phyloP scores from a whole-genome alignment of 2,113 vertebrate genomes.

The Grammomys surdaster region DNA sequence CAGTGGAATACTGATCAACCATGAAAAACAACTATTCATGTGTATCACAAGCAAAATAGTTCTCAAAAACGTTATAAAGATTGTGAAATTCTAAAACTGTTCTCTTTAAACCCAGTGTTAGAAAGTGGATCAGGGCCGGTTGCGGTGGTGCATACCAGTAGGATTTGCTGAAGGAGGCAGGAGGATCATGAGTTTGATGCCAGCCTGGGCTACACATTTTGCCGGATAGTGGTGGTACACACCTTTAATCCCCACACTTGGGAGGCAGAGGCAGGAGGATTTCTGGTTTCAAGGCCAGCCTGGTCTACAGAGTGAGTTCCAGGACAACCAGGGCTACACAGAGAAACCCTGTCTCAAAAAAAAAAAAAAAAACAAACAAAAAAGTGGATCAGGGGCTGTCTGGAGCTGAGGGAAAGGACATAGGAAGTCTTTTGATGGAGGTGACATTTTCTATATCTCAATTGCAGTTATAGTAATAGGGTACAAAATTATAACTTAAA shows the following conservation, averaged over 20 bases:
- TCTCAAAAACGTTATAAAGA: background rate
- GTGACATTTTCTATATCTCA: background rate
- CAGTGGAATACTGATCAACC: background rate
- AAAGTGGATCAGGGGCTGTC: background rate
- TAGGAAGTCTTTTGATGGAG: background rate
- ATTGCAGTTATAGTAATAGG: background rate
- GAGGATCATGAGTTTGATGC: too few relatives aligned
- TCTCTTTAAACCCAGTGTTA: background rate
- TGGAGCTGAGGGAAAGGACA: background rate
- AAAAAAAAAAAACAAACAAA: too few relatives aligned
- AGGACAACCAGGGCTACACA: too few relatives aligned
- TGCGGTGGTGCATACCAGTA: too few relatives aligned
- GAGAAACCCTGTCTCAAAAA: too few relatives aligned
- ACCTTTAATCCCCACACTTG: too few relatives aligned
- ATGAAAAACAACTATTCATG: background rate
- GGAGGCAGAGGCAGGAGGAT: too few relatives aligned
- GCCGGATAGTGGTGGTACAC: too few relatives aligned
- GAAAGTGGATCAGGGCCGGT: background rate
- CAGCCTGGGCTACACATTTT: too few relatives aligned
- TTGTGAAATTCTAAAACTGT: background rate
- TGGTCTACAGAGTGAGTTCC: too few relatives aligned
- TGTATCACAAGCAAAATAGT: background rate
- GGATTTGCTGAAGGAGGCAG: too few relatives aligned
- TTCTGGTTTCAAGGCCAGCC: too few relatives aligned
- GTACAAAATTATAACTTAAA: background rate